Evolutionary conservation across 2,113 vertebrate species (phyloP), one percentile per base, ranked within the genome.

Genomic region (Lasiurus borealis): DNA sequence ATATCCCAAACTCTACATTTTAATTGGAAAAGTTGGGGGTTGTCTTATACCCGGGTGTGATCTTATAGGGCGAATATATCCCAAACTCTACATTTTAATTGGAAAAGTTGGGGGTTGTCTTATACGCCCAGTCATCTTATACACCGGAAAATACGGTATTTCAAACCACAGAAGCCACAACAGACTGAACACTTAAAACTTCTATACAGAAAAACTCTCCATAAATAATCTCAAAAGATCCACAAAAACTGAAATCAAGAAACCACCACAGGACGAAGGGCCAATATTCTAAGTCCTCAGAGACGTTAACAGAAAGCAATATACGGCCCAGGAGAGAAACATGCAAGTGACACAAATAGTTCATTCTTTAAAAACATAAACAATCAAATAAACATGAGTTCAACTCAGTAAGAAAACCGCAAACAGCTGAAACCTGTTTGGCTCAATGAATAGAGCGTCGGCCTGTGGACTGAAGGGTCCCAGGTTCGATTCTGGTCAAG

Each of bases 181-280:
- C 18, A 78, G 64, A 71, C 31, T 80, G 34, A 69, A 86, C 54
- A 50, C 71, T 87, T 87, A 71, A 59, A 86, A 93, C 54, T 73
- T 64, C 8, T 44, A 29, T 9, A 54, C 7, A 85, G 50, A 27
- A 86, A 71, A 78, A 80, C 16, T 25, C 52, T 64, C 68, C 54
- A 29, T 36, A 50, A 82, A 83, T 11, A 78, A n/a, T 11, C 14
- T 44, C n/a, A 50, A 92, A 62, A 85, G 3, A 13, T 40, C 75
- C 64, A 50, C 23, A 52, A 50, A 82, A 75, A 57, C 18, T 54
- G 46, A 36, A 85, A 66, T 76, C 25, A 68, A 84, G 54, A 84
- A 73, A 64, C 2, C 8, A 75, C 73, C 64, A 90, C 82, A 66
- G 50, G 34, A 52, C 46, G 18, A 85, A 76, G n/a, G 23, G n/a